phyloP scores from a whole-genome alignment of 2,113 vertebrate genomes.

The Lampris incognitus region DNA sequence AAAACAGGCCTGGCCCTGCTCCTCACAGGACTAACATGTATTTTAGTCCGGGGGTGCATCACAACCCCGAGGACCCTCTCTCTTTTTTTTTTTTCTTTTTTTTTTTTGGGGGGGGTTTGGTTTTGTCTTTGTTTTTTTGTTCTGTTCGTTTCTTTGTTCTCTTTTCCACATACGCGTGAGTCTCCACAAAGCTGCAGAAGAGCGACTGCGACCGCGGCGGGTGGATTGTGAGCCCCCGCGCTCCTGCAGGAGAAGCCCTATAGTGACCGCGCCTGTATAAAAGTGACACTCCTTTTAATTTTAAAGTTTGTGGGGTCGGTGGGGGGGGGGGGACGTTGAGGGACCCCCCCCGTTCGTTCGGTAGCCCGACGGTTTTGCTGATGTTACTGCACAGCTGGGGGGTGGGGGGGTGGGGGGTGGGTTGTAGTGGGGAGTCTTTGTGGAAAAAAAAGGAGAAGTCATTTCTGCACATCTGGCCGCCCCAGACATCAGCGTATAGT shows the following conservation, averaged over 20 bases:
- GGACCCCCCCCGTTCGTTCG: neutral
- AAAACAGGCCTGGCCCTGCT: slow-evolving; percentile 44
- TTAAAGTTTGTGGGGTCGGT: slow-evolving; percentile 5
- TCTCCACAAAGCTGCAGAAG: slow-evolving; percentile 28
- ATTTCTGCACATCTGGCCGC: slow-evolving; percentile 4
- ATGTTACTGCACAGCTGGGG: neutral
- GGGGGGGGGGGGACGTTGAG: too few relatives aligned
- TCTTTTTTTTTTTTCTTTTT: neutral
- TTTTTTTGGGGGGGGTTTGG: neutral
- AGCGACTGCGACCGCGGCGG: slow-evolving; percentile 15
- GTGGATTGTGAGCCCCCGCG: neutral
- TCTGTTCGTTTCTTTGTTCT: neutral
- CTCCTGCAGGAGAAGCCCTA: too few relatives aligned
- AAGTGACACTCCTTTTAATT: slow-evolving; percentile 62
- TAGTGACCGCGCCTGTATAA: slow-evolving; percentile 49
- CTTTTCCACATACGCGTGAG: slow-evolving; percentile 8
- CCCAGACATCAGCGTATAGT: slow-evolving; percentile 17
- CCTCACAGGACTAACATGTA: slow-evolving; percentile 45
- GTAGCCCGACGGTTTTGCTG: neutral
- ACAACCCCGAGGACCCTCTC: slow-evolving; percentile 45
- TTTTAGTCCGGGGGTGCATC: slow-evolving; percentile 50
- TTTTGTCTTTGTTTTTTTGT: too few relatives aligned
- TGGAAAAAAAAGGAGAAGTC: neutral
- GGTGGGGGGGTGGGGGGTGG: neutral
- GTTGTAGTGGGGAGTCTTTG: slow-evolving; percentile 2